A percentile compares a stretch with the other conserved stretches of the same genome.
These are phyloP conservation scores for Campoletis raptor DNA, from an alignment of 2,888 invertebrate genomes.

Conservation along the genomic window DNA sequence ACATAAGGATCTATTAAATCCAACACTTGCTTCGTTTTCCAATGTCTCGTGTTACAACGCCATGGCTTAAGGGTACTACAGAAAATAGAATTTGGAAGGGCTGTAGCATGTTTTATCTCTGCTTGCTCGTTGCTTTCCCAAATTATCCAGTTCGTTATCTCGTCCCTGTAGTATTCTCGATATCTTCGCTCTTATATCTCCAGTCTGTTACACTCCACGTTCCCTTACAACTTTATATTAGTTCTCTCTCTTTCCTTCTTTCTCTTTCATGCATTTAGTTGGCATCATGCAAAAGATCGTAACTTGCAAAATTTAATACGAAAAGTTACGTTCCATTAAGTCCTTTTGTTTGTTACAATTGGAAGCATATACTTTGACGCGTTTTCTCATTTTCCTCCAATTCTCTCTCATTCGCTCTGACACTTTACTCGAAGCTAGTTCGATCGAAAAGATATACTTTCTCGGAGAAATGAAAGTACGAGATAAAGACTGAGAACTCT, in stretches of 20 bases:
- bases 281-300: neutral
- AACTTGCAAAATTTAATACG: conserved; percentile 4
- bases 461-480: neutral
- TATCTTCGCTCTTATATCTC: conserved; percentile 47
- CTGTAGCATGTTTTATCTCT: conserved; percentile 5
- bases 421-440: conserved; percentile 54
- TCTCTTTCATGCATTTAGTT: conserved; percentile 1
- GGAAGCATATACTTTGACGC: conserved; percentile 5
- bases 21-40: conserved; percentile 7
- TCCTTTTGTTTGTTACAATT: conserved; percentile 1
- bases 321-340: neutral
- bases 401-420: conserved; percentile 25
- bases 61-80: neutral
- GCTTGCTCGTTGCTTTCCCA: conserved; percentile 39
- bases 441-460: conserved; percentile 44
- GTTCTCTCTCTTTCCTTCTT: neutral
- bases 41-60: neutral
- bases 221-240: conserved; percentile 16
- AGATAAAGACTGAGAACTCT: neutral
- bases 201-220: conserved; percentile 3
- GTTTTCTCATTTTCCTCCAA: conserved; percentile 33
- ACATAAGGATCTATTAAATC: conserved; percentile 7
- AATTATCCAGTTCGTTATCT: conserved; percentile 63
- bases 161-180: conserved; percentile 37
- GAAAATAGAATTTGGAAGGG: neutral